Conservation (phyloP, 2,888 invertebrate species). For the Linnaemya vulpina region DNA sequence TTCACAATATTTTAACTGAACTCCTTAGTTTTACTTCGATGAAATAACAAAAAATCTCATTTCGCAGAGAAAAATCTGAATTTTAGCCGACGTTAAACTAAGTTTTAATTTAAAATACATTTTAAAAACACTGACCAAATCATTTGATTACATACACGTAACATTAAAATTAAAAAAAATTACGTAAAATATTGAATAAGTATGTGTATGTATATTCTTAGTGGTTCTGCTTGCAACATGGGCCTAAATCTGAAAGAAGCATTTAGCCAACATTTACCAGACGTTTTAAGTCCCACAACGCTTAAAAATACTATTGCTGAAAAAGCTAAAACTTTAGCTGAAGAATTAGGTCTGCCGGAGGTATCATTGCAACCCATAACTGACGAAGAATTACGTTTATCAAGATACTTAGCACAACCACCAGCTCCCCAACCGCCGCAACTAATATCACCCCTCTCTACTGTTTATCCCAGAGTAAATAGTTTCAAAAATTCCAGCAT, state of each 20-base stretch:
- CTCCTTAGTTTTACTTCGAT: too few relatives aligned
- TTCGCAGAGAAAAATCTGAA: too few relatives aligned
- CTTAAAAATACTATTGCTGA: slow-evolving; percentile 89
- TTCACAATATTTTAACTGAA: too few relatives aligned
- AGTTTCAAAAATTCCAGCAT: slow-evolving; percentile 77
- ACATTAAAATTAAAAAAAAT: too few relatives aligned
- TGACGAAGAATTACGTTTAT: slow-evolving; percentile 75
- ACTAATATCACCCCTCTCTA: slow-evolving; percentile 57
- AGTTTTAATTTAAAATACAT: too few relatives aligned
- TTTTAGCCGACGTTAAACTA: too few relatives aligned
- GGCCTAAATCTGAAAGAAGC: slow-evolving; percentile 74
- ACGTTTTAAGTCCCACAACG: slow-evolving; percentile 86
- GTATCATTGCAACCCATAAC: slow-evolving; percentile 77
- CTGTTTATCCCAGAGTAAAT: slow-evolving; percentile 69
- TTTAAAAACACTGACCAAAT: too few relatives aligned
- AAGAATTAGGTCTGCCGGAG: slow-evolving; percentile 77
- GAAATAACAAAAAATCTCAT: too few relatives aligned
- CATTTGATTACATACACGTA: too few relatives aligned
- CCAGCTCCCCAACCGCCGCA: slow-evolving; percentile 62
- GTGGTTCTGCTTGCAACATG: slow-evolving; percentile 55
- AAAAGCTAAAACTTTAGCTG: slow-evolving; percentile 87
- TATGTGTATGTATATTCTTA: neutral
- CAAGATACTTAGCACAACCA: slow-evolving; percentile 69
- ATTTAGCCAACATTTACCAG: slow-evolving; percentile 82
- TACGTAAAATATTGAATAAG: neutral